A percentile compares a stretch with the other conserved stretches of the same genome.
These are phyloP conservation scores for Volucella inflata DNA, from an alignment of 2,888 invertebrate species.

Conservation along the genomic window DNA sequence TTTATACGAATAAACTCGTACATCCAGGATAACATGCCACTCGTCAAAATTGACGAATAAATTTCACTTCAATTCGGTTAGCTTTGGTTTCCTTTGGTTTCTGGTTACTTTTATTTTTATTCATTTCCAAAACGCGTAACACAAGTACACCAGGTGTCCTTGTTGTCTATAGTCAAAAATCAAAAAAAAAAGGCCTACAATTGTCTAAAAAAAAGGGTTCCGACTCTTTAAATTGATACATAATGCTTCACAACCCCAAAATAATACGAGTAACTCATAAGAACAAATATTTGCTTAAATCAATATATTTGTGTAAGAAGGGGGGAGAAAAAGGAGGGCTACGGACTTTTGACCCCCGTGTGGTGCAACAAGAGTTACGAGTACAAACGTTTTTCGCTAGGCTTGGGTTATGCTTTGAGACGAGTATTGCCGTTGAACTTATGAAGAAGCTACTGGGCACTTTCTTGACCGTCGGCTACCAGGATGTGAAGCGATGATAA, in stretches of 20 bases:
- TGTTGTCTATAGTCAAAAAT: neutral
- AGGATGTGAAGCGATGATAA: too few relatives aligned
- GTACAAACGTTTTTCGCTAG: slow-evolving; percentile 39
- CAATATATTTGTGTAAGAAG: slow-evolving; percentile 42
- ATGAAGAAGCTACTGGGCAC: too few relatives aligned
- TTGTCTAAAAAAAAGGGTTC: slow-evolving; percentile 26
- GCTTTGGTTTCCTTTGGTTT: slow-evolving; percentile 7
- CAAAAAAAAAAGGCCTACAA: slow-evolving; percentile 44
- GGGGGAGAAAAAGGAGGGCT: too few relatives aligned
- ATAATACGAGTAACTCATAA: slow-evolving; percentile 71
- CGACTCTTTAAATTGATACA: slow-evolving; percentile 63
- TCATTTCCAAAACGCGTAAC: slow-evolving; percentile 2
- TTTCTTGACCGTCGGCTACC: too few relatives aligned
- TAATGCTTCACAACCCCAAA: slow-evolving; percentile 61
- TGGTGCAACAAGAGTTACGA: slow-evolving; percentile 56
- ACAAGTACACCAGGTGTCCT: neutral
- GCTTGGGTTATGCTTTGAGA: slow-evolving; percentile 5
- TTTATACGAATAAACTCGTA: slow-evolving; percentile 4
- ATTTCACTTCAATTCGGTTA: slow-evolving; percentile 36
- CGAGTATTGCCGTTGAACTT: too few relatives aligned
- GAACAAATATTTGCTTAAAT: slow-evolving; percentile 71
- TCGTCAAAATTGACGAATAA: slow-evolving; percentile 73
- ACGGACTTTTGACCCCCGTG: neutral
- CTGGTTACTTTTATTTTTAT: too few relatives aligned
- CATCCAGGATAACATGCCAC: slow-evolving; percentile 71